These are phyloP conservation scores for Brachystomella parvula DNA, from an alignment of 1,140 invertebrate species.

Conservation along the genomic window DNA sequence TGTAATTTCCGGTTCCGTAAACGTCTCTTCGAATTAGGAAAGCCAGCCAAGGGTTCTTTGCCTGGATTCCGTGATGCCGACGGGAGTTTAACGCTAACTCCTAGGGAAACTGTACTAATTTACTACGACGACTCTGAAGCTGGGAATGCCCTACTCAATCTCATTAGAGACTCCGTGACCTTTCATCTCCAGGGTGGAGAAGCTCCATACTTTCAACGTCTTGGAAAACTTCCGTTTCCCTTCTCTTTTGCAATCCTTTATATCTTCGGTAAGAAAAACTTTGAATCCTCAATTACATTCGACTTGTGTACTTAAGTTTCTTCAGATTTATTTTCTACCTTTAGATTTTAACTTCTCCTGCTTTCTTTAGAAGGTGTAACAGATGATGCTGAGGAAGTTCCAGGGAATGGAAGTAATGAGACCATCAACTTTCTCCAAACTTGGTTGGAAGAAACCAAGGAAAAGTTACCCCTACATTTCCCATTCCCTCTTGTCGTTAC, in stretches of 20 bases:
- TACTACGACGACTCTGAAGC: constrained; percentile 24
- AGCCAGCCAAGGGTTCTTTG: constrained; percentile 23
- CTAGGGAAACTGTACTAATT: constrained; percentile 21
- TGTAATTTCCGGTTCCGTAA: constrained; percentile 32
- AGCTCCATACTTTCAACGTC: not conserved
- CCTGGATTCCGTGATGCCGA: not conserved
- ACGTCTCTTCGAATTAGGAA: constrained; percentile 27
- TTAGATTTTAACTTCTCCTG: too few relatives aligned
- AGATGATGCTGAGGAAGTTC: not conserved
- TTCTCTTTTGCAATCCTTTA: constrained; percentile 28
- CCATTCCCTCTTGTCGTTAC: constrained; percentile 17
- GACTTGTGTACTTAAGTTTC: too few relatives aligned
- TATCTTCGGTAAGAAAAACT: constrained; percentile 24
- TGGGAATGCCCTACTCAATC: constrained; percentile 22
- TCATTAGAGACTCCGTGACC: constrained; percentile 20
- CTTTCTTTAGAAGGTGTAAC: not conserved
- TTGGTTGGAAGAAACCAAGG: constrained; percentile 14
- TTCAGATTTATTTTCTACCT: too few relatives aligned
- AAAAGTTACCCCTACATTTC: constrained; percentile 12
- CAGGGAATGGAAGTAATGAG: not conserved
- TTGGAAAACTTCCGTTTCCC: constrained; percentile 24
- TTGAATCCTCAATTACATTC: too few relatives aligned
- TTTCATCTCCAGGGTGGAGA: not conserved
- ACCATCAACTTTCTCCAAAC: constrained; percentile 9
- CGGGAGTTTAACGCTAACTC: not conserved